Evolutionary conservation across 1,140 invertebrate species (phyloP), one percentile per base, ranked within the genome.

Genomic region (Neodiprion pinetum): DNA sequence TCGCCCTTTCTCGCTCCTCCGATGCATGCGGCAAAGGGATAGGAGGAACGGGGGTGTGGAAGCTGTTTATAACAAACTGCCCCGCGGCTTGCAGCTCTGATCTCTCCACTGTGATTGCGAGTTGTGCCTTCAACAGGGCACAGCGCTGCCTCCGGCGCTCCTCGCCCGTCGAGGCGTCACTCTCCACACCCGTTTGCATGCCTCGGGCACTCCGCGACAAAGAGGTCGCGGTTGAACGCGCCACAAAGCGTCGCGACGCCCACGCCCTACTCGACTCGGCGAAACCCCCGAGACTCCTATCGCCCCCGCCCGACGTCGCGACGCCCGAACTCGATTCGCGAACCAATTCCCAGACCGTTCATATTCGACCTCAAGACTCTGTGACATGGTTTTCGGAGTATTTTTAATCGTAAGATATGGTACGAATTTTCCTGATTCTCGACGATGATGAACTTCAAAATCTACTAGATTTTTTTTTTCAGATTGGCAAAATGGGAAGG

Each of bases 151-250:
- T 17, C 11, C 11, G 7, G 7, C 53, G 77, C 75, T 78, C 78
- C 69, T 80, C 80, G 75, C 68, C 67, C 76, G 79, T 80, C 78
- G 80, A 74, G 78, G 78, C 79, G 78, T 84, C 79, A 81, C 47
- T 14, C 80, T 77, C 77, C 78, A 78, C 75, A 83, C 78, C 80
- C 84, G 80, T 79, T 61, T 17, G 76, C 71, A 80, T 81, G 82
- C 72, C 72, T 72, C n/a, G 61, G 70, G 72, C 72, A 68, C 67
- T 72, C 77, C 79, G 79, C 82, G 84, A 88, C 83, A 87, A 87
- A 88, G 84, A 83, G 84, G 79, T 81, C 84, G 84, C 83, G 85
- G 83, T 87, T 86, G 83, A 85, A 87, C 87, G 86, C 87, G 84
- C 83, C 85, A 87, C 86, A 88, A 88, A 87, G 86, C 85, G 81